A percentile compares a stretch with the other conserved stretches of the same genome.
Conservation (phyloP, 2,888 invertebrate species). For the Campopleginae sp. region DNA sequence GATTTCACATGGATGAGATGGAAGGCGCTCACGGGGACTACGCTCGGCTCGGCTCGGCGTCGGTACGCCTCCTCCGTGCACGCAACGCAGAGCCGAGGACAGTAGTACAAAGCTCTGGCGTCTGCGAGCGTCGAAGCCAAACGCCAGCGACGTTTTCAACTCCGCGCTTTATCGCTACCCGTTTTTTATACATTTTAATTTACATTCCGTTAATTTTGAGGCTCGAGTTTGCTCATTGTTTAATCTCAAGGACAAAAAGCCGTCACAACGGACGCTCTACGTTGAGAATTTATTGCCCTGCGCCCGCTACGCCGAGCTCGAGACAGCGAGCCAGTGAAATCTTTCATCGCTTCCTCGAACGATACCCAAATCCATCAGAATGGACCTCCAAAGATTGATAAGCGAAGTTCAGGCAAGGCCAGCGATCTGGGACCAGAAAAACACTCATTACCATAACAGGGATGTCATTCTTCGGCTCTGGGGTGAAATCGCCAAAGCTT, state of each 20-base stretch:
- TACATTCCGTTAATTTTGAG: not conserved
- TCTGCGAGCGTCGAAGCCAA: conserved; percentile 73
- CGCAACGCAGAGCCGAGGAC: conserved; percentile 75
- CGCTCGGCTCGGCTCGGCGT: conserved; percentile 74
- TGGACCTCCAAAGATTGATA: conserved; percentile 78
- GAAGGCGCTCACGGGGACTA: conserved; percentile 67
- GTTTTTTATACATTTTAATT: conserved; percentile 44
- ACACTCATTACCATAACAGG: conserved; percentile 78
- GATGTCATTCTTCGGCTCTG: conserved; percentile 78
- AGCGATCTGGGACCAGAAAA: conserved; percentile 79
- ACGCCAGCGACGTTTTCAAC: conserved; percentile 56
- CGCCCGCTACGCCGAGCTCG: conserved; percentile 6
- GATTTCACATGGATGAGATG: conserved; percentile 51
- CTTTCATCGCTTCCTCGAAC: conserved; percentile 33
- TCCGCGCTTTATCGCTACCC: conserved; percentile 31
- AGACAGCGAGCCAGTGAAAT: not conserved
- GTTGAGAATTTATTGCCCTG: not conserved
- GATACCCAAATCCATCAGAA: conserved; percentile 61
- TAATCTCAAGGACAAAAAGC: not conserved
- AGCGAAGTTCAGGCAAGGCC: conserved; percentile 77
- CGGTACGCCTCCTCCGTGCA: conserved; percentile 75
- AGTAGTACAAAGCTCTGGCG: conserved; percentile 78
- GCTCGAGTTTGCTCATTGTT: not conserved
- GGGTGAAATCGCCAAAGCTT: conserved; percentile 78
- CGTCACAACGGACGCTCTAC: not conserved